Conservation (phyloP, 2,888 invertebrate species). For the Nudaria mundana region DNA sequence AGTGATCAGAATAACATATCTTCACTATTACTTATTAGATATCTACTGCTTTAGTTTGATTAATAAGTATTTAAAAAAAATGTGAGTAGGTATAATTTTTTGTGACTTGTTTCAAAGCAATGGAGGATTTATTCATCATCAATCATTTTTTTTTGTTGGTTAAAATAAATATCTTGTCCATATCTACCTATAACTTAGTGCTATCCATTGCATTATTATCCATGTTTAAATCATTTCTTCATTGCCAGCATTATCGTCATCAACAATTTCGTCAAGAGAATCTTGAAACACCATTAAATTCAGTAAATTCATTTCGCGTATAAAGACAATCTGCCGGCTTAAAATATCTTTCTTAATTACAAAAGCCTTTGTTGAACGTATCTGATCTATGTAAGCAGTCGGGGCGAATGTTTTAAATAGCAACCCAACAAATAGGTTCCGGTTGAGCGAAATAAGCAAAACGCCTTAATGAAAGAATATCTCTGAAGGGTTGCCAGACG, state of each 20-base stretch:
- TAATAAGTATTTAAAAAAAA: not conserved
- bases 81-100: not conserved
- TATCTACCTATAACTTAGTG: too few species aligned
- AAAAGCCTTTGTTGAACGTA: conserved; percentile 81
- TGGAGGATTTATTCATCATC: too few species aligned
- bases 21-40: too few species aligned
- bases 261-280: conserved; percentile 42
- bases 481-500: conserved; percentile 52
- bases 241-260: too few species aligned
- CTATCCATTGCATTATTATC: too few species aligned
- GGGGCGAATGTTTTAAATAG: conserved; percentile 79
- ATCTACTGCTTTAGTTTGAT: too few species aligned
- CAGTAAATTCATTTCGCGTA: conserved; percentile 77
- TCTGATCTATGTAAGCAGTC: conserved; percentile 80
- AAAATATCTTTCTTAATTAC: conserved; percentile 81
- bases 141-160: too few species aligned
- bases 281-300: conserved; percentile 69
- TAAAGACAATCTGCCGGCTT: conserved; percentile 79
- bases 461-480: conserved; percentile 70
- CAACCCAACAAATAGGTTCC: conserved; percentile 77
- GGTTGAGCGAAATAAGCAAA: conserved; percentile 70
- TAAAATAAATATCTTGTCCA: too few species aligned
- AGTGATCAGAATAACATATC: conserved; percentile 5
- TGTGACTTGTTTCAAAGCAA: too few species aligned
- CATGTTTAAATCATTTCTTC: too few species aligned